These are phyloP conservation scores for Cephus spinipes DNA, from an alignment of 2,888 invertebrate species.

Conservation along the genomic window DNA sequence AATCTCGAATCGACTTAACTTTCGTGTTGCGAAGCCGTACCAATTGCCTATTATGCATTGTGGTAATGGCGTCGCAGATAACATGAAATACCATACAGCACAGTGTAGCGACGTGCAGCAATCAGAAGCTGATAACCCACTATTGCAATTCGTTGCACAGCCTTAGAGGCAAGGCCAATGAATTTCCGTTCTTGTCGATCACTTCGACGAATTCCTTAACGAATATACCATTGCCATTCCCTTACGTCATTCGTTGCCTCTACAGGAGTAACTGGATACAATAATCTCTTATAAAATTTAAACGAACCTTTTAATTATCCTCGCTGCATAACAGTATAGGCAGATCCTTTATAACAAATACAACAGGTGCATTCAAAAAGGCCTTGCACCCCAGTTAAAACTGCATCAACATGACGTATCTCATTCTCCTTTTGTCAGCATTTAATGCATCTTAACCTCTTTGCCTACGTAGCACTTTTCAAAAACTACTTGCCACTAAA, in stretches of 20 bases:
- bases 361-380: conserved; percentile 6
- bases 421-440: neutral
- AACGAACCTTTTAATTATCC: conserved; percentile 22
- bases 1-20: neutral
- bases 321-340: conserved; percentile 16
- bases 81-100: conserved; percentile 11
- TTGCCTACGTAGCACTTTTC: neutral
- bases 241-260: neutral
- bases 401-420: neutral
- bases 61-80: conserved; percentile 18
- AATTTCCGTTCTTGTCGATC: no score
- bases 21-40: neutral
- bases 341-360: neutral
- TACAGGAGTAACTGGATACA: conserved; percentile 8
- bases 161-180: neutral
- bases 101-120: conserved; percentile 10
- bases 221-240: no score
- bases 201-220: no score
- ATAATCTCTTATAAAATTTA: conserved; percentile 27
- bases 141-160: neutral
- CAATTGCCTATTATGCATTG: conserved; percentile 23
- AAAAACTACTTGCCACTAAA: conserved; percentile 5
- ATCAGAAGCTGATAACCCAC: neutral
- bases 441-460: neutral
- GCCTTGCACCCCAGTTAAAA: neutral